Base-by-base conservation (phyloP, 2,113 vertebrate genomes). In the Nothoprocta pentlandii region DNA sequence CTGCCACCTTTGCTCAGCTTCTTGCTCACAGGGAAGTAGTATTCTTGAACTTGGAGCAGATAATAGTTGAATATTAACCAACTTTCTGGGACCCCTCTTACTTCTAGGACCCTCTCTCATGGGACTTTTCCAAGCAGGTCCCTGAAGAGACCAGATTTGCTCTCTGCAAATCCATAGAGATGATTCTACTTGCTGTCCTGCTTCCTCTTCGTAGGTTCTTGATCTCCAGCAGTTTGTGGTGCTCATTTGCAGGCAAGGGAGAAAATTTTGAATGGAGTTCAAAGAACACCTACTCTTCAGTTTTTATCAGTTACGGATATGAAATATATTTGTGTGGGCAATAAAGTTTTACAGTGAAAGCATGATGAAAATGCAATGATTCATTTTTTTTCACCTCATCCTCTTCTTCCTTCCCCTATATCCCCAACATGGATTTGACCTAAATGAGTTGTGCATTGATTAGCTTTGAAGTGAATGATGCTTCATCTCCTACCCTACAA, bases 381-480 rank as follows among this genome's bases (percentile, higher is more conserved):
- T 56, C 23, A 23, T 15, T 74, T 6, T 85, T 73, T 78, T n/a
- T 49, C 53, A 19, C 44, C 58, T 91, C 54, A 44, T 87, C 41
- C 54, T 90, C 67, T 91, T 89, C n/a, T 87, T 92, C 39, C 32
- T 87, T 85, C 6, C 30, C 14, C 30, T 56, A 32, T 8, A 47
- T 7, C 12, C 28, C 46, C 3, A 2, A 34, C 11, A 63, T 51
- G 16, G 71, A 94, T 88, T 95, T 73, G 87, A 1, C n/a, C 59
- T 90, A 95, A 90, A 92, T 92, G 76, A 68, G 71, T 90, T 79
- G 89, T 49, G 85, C 82, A 69, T 88, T 85, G 71, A 85, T 46
- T 93, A 32, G 61, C 90, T 96, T 92, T 95, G 90, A 94, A 90
- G 82, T 92, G 64, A 83, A 80, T 17, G 46, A 51, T 71, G 66